A percentile compares a stretch with the other conserved stretches of the same genome.
Evolutionary conservation across 1,140 invertebrate species (phyloP).

Genomic region (Drosophila guanche): DNA sequence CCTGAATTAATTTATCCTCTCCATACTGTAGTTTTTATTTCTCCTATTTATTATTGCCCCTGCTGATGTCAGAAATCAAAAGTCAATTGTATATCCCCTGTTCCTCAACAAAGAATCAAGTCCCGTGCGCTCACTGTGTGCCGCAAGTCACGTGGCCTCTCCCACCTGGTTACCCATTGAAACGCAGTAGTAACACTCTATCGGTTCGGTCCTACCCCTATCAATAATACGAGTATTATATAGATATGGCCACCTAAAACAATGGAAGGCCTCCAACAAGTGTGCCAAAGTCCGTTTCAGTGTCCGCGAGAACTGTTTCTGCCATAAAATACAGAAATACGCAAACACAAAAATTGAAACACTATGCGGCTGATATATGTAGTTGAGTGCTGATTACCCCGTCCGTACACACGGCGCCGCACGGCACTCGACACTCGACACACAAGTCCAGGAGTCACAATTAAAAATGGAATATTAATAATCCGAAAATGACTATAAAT

Average conservation of each 20-base stretch:
- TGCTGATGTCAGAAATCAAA: neutral
- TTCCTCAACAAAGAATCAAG: neutral
- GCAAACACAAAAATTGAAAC: slow-evolving; percentile 14
- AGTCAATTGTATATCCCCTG: neutral
- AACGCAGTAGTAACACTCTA: slow-evolving; percentile 3
- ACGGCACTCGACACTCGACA: slow-evolving; percentile 22
- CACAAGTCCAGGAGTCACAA: slow-evolving; percentile 49
- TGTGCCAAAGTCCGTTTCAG: slow-evolving; percentile 43
- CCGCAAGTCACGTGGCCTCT: slow-evolving; percentile 35
- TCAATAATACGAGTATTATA: slow-evolving; percentile 47
- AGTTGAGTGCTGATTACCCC: slow-evolving; percentile 31
- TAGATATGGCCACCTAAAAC: slow-evolving; percentile 19
- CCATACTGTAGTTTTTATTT: no score
- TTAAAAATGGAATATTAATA: slow-evolving; percentile 65
- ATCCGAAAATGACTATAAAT: slow-evolving; percentile 72
- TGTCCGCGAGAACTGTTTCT: slow-evolving; percentile 23
- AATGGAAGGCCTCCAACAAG: slow-evolving; percentile 47
- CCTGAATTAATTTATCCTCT: no score
- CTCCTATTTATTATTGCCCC: no score
- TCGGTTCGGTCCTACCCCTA: slow-evolving; percentile 20
- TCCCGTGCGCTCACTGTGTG: slow-evolving; percentile 1
- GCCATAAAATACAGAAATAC: slow-evolving; percentile 32
- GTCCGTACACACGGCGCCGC: slow-evolving; percentile 13
- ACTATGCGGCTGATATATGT: slow-evolving; percentile 3
- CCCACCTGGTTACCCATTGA: slow-evolving; percentile 8